Evolutionary conservation across 2,888 invertebrate species (phyloP), one percentile per base, ranked within the genome.

Genomic region (Malacosoma neustria): DNA sequence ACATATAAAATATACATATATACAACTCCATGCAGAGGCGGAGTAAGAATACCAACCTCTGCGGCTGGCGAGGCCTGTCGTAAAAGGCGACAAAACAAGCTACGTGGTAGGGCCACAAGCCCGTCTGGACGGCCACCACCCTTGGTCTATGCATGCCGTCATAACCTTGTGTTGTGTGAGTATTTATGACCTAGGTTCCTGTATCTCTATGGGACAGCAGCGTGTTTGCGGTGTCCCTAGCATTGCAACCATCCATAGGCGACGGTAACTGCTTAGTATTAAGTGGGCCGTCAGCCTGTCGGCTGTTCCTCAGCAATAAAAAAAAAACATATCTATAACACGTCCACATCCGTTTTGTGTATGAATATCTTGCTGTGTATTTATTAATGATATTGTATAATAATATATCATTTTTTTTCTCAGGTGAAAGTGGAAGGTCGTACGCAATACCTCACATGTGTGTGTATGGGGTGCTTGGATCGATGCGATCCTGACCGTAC

Each of bases 391-490:
- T 31, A 31, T 5, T 31, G 2, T 12, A 6, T 29, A 29, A 1
- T 31, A 31, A 31, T 4, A 1, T 31, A 2, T n/a, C 12, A 31
- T 3, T 31, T 2, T n/a, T n/a, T n/a, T n/a, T n/a, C n/a, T 1
- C 88, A 95, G 95, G 95, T 96, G 55, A 95, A 94, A 85, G 92
- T 94, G 51, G 97, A 98, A 75, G 95, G 95, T 45, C 92, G 94
- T 55, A 92, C 92, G 53, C 94, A 95, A 74, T 98, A 91, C 84
- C 87, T 98, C 72, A 95, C 96, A 48, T 96, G 96, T 45, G 96
- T 98, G 42, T 98, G 98, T 85, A 96, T 98, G 94, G 90, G 91
- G 14, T 97, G 97, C 76, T 88, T 98, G 61, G 97, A 97, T 73
- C 94, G 95, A 14, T 91, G 90, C 68, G 91, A 92, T 33, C 88